These are phyloP conservation scores for Helicolenus hilgendorfi DNA, from an alignment of 2,797 vertebrate genomes.

Conservation along the genomic window DNA sequence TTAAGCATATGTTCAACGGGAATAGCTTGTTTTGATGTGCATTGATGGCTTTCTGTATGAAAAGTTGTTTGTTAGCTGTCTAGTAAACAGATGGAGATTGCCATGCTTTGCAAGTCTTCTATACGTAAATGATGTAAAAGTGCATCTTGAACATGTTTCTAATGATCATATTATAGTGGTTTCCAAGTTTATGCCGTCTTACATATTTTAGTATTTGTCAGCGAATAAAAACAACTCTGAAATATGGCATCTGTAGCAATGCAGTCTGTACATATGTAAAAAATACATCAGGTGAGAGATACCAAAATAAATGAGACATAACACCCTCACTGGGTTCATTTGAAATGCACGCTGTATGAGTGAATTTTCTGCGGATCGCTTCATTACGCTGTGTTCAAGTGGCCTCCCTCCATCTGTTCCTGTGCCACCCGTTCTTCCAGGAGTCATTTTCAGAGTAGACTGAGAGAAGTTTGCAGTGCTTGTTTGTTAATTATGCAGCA, in stretches of 20 bases:
- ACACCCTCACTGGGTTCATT: slow-evolving; percentile 65
- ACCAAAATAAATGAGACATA: slow-evolving; percentile 70
- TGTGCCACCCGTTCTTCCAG: slow-evolving; percentile 72
- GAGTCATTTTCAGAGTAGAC: slow-evolving; percentile 74
- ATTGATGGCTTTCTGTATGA: slow-evolving; percentile 37
- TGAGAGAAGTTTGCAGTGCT: slow-evolving; percentile 70
- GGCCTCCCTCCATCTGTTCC: slow-evolving; percentile 84
- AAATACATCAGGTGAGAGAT: slow-evolving; percentile 69
- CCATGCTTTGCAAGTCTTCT: slow-evolving; percentile 19
- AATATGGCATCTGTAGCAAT: slow-evolving; percentile 40
- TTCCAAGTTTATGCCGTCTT: neutral
- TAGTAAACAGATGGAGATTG: slow-evolving; percentile 36
- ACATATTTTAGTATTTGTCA: slow-evolving; percentile 53
- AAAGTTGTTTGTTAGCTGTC: slow-evolving; percentile 32
- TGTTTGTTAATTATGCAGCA: slow-evolving; percentile 85
- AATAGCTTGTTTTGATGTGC: slow-evolving; percentile 53
- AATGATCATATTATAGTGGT: slow-evolving; percentile 37
- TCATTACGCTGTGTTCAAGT: slow-evolving; percentile 81
- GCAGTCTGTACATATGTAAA: slow-evolving; percentile 50
- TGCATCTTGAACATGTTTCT: slow-evolving; percentile 28
- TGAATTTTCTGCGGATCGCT: slow-evolving; percentile 69
- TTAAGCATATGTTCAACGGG: slow-evolving; percentile 68
- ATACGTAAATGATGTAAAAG: slow-evolving; percentile 16
- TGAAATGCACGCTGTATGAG: slow-evolving; percentile 64
- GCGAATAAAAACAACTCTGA: slow-evolving; percentile 27